These are phyloP conservation scores for Drosophila lutescens DNA, from an alignment of 2,888 invertebrate species.

Conservation along the genomic window DNA sequence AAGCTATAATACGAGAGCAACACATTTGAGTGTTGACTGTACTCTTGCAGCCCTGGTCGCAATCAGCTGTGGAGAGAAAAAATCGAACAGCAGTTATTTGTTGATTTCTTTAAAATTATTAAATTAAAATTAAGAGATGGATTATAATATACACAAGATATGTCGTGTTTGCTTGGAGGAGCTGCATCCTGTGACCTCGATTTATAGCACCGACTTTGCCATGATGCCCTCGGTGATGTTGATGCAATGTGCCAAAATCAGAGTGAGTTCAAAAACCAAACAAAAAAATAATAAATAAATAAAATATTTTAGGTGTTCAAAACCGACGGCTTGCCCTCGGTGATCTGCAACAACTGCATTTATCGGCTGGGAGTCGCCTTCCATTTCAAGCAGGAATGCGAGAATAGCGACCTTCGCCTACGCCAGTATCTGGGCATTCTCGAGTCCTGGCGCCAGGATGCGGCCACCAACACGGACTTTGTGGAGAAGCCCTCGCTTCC, in stretches of 20 bases:
- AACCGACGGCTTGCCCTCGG: constrained; percentile 87
- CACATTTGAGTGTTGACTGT: no score
- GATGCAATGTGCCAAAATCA: constrained; percentile 86
- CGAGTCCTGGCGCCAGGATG: constrained; percentile 84
- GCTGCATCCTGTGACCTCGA: constrained; percentile 86
- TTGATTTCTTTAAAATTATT: background rate
- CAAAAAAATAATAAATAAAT: background rate
- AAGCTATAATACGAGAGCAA: background rate
- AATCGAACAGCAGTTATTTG: constrained; percentile 1
- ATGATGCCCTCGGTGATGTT: constrained; percentile 87
- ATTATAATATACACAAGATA: constrained; percentile 85
- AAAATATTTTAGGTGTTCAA: constrained; percentile 83
- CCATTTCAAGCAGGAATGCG: constrained; percentile 87
- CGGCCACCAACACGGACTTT: constrained; percentile 86
- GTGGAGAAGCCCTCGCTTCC: constrained; percentile 50
- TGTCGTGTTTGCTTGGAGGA: constrained; percentile 88
- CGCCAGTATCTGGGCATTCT: constrained; percentile 86
- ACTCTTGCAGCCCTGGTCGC: constrained; percentile 10
- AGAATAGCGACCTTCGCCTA: constrained; percentile 86
- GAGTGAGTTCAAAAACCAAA: constrained; percentile 81
- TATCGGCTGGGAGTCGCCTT: constrained; percentile 87
- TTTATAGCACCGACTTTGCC: constrained; percentile 87
- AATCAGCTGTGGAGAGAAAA: constrained; percentile 24
- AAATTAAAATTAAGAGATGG: constrained; percentile 69
- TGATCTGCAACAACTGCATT: constrained; percentile 87